Evolutionary conservation across 2,888 invertebrate species (phyloP).

Genomic region (Cantharis rustica): DNA sequence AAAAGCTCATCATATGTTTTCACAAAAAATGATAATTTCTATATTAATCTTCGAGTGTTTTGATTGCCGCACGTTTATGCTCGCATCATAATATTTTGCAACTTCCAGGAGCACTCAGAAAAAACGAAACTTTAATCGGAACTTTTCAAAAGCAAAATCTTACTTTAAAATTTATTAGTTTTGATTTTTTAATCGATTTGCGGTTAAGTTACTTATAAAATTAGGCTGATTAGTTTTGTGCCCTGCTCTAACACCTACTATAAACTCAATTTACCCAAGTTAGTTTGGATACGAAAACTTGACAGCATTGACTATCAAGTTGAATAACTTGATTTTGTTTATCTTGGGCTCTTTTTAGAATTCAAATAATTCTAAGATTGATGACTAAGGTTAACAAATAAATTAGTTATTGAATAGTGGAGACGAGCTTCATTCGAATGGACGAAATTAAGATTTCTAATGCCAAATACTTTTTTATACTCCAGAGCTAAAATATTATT

Average conservation of each 20-base stretch:
- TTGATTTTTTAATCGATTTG: background rate
- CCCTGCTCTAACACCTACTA: background rate
- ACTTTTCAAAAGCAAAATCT: background rate
- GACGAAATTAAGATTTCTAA: background rate
- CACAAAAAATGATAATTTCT: slow-evolving; percentile 21
- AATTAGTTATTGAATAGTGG: background rate
- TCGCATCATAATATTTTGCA: background rate
- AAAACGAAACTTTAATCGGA: background rate
- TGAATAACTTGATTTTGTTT: background rate
- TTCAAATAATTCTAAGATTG: background rate
- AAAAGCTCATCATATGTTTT: slow-evolving; percentile 23
- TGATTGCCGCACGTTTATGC: background rate
- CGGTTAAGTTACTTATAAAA: background rate
- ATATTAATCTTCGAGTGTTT: slow-evolving; percentile 1
- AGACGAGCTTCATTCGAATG: background rate
- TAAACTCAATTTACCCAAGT: background rate
- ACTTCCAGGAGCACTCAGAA: background rate
- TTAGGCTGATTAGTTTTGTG: background rate
- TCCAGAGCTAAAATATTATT: too few relatives aligned
- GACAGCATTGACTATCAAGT: background rate
- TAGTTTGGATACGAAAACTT: background rate
- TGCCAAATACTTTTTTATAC: background rate
- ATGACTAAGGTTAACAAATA: background rate
- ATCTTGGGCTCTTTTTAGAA: background rate
- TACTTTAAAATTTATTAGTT: background rate